Evolutionary conservation across 1,140 invertebrate species (phyloP).

Genomic region (Anthonomus grandis): DNA sequence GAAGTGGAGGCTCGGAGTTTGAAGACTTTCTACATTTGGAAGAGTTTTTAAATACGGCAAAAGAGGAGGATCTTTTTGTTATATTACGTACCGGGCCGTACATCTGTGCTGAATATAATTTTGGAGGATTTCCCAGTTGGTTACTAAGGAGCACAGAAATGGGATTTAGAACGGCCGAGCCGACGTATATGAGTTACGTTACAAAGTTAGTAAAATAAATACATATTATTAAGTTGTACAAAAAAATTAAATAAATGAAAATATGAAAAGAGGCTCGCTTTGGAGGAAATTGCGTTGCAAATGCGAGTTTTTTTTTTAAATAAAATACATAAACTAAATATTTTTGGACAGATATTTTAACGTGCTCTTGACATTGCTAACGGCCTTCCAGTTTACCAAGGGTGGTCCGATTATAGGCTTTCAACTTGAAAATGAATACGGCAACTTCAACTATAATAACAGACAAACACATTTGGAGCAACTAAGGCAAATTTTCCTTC

Average conservation of each 20-base stretch:
- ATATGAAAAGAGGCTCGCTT: neutral
- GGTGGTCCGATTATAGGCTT: constrained; percentile 59
- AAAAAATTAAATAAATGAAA: neutral
- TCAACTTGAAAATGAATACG: constrained; percentile 60
- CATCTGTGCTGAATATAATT: constrained; percentile 83
- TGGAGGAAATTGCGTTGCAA: too few relatives aligned
- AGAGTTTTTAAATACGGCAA: constrained; percentile 72
- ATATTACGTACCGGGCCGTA: constrained; percentile 89
- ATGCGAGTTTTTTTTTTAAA: neutral
- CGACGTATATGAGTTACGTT: constrained; percentile 51
- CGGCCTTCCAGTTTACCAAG: constrained; percentile 54
- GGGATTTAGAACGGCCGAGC: constrained; percentile 53
- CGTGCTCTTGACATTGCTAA: constrained; percentile 51
- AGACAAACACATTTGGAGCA: constrained; percentile 46
- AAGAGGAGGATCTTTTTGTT: constrained; percentile 77
- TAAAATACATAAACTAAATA: neutral
- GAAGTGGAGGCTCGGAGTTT: constrained; percentile 75
- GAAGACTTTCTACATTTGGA: constrained; percentile 53
- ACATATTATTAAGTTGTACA: neutral
- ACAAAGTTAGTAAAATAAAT: constrained; percentile 41
- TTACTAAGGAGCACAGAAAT: constrained; percentile 37
- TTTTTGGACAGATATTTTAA: constrained; percentile 48
- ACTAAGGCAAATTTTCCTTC: constrained; percentile 45
- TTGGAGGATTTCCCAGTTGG: constrained; percentile 46
- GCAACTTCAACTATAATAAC: constrained; percentile 33